Percentiles rank a stretch among this genome's conserved stretches.
Conservation (phyloP, 2,888 invertebrate genomes). For the Crematogaster levior region DNA sequence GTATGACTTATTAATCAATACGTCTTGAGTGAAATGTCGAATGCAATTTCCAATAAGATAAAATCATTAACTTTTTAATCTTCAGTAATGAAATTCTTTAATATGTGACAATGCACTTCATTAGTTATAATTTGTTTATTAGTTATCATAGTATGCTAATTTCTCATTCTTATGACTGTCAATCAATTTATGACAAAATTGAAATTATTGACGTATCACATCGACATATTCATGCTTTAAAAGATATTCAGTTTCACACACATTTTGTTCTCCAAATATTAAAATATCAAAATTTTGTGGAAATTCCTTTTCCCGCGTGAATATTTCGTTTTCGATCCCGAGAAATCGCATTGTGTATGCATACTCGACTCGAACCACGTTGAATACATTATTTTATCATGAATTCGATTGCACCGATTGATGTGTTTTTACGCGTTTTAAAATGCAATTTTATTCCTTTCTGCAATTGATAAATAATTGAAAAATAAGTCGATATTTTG, state of each 20-base stretch:
- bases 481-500: neutral
- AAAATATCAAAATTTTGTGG: slow-evolving; percentile 13
- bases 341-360: neutral
- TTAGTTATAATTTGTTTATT: neutral
- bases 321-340: slow-evolving; percentile 20
- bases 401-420: slow-evolving; percentile 12
- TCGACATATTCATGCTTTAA: neutral
- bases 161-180: neutral
- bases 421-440: neutral
- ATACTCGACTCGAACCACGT: neutral
- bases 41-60: neutral
- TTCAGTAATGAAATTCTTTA: neutral
- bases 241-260: neutral
- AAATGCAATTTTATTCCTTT: slow-evolving; percentile 13
- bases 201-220: neutral
- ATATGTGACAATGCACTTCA: neutral
- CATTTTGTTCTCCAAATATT: slow-evolving; percentile 21
- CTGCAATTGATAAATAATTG: neutral
- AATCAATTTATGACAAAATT: slow-evolving; percentile 7
- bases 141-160: neutral
- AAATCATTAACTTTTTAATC: neutral
- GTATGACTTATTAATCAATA: neutral
- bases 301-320: slow-evolving; percentile 3
- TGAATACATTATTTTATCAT: slow-evolving; percentile 35
- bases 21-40: neutral